Conservation (phyloP, 2,888 invertebrate genomes). For the Lasioglossum vierecki region DNA sequence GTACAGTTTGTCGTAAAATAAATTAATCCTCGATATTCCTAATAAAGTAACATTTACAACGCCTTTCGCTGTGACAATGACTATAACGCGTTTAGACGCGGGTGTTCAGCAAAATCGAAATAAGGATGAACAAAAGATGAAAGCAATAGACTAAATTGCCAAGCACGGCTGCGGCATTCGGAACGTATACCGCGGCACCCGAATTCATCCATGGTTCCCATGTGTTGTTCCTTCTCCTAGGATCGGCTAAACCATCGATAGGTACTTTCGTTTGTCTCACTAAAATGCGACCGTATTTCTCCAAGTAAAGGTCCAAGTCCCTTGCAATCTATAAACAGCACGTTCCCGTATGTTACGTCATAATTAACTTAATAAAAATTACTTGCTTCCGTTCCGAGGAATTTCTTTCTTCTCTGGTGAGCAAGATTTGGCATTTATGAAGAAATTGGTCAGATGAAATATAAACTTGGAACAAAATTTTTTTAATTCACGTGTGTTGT, state of each 20-base stretch:
- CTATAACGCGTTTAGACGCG: slow-evolving; percentile 33
- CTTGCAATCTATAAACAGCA: slow-evolving; percentile 71
- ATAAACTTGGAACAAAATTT: too few relatives aligned
- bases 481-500: too few relatives aligned
- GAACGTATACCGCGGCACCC: slow-evolving; percentile 61
- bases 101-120: slow-evolving; percentile 16
- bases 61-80: not conserved
- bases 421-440: too few relatives aligned
- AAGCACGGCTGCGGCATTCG: slow-evolving; percentile 70
- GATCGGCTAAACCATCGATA: slow-evolving; percentile 86
- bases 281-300: slow-evolving; percentile 73
- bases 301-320: slow-evolving; percentile 74
- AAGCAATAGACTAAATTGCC: slow-evolving; percentile 70
- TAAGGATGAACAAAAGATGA: slow-evolving; percentile 62
- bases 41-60: not conserved
- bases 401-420: too few relatives aligned
- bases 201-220: slow-evolving; percentile 88
- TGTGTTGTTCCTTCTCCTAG: slow-evolving; percentile 88
- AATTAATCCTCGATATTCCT: not conserved
- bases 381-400: not conserved
- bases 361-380: not conserved
- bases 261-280: slow-evolving; percentile 71
- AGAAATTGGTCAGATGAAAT: too few relatives aligned
- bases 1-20: not conserved
- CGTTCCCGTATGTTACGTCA: not conserved